Percentiles rank a stretch among this genome's conserved stretches.
These are phyloP conservation scores for Sylvilagus floridanus DNA, from an alignment of 2,797 vertebrate genomes.

Conservation along the genomic window DNA sequence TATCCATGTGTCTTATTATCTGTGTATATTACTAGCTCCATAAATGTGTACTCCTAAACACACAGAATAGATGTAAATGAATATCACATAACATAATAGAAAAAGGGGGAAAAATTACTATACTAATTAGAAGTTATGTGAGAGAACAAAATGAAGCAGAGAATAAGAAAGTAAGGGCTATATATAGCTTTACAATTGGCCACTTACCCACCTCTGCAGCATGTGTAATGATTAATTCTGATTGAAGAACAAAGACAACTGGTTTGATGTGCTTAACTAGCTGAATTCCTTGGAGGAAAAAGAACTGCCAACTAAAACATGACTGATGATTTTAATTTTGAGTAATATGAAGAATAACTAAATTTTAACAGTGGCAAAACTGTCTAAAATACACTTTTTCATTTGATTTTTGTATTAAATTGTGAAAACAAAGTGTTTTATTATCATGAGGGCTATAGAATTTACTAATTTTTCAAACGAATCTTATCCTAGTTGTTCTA, in stretches of 20 bases:
- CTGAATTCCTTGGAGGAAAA: slow-evolving; percentile 60
- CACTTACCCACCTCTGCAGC: slow-evolving; percentile 8
- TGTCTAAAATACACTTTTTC: not conserved
- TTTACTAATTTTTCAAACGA: slow-evolving; percentile 20
- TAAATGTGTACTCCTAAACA: not conserved
- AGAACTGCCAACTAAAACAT: slow-evolving; percentile 56
- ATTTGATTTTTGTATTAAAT: not conserved
- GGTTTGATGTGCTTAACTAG: slow-evolving; percentile 62
- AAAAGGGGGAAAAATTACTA: not conserved
- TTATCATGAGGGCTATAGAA: not conserved
- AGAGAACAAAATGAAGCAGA: slow-evolving; percentile 45
- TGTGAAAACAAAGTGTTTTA: not conserved
- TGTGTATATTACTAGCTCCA: not conserved
- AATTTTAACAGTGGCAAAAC: slow-evolving; percentile 33
- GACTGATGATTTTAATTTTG: slow-evolving; percentile 55
- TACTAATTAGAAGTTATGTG: slow-evolving; percentile 62
- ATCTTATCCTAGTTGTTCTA: not conserved
- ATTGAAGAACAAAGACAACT: slow-evolving; percentile 65
- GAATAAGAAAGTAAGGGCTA: not conserved
- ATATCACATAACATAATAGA: not conserved
- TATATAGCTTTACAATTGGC: slow-evolving; percentile 57
- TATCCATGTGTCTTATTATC: not conserved
- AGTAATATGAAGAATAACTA: slow-evolving; percentile 56
- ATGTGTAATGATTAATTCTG: slow-evolving; percentile 64
- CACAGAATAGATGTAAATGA: not conserved